Evolutionary conservation across 1,140 invertebrate species (phyloP), one percentile per base, ranked within the genome.

Genomic region (Lethrus apterus): DNA sequence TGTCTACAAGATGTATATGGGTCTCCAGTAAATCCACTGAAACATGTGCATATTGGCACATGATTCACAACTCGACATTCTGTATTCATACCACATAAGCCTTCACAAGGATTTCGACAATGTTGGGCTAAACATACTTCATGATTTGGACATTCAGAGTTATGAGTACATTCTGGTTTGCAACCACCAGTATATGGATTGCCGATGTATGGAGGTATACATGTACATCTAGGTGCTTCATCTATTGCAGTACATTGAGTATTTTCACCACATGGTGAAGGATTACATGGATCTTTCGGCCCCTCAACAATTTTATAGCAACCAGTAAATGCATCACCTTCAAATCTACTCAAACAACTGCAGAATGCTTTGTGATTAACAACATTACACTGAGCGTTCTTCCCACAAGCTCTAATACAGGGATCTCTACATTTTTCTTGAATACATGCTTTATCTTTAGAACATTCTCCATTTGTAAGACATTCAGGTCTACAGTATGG

Each of bases 121-220:
- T 87, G 80, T 62, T 86, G 81, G 56, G 84, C 82, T n/a, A 89
- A 73, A 67, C 90, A 93, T 20, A 86, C 80, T 46, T 84, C 70
- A 48, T 86, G 75, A 51, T 79, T 80, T 1, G 82, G 73, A 63
- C 90, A 93, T 53, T 93, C 87, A 2, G 80, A 76, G 60, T 83
- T 86, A 32, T 81, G 74, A 1, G 84, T 73, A 65, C 87, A 90
- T 65, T 90, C 86, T 0, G 86, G 84, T 49, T 80, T 78, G 54
- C 86, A 86, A 15, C 82, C 83, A 4, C 80, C 80, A 2, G 74
- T 74, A 54, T 86, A 86, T 0, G 84, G 81, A 70, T 88, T 85
- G 17, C 88, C 88, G 40, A 87, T 79, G 58, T 90, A 89, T 0
- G 87, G 88, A 48, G 86, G 84, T 58, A 89, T 86, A 60, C 89